Evolutionary conservation across 2,113 vertebrate genomes (phyloP).

Genomic region (Puntigrus tetrazona): DNA sequence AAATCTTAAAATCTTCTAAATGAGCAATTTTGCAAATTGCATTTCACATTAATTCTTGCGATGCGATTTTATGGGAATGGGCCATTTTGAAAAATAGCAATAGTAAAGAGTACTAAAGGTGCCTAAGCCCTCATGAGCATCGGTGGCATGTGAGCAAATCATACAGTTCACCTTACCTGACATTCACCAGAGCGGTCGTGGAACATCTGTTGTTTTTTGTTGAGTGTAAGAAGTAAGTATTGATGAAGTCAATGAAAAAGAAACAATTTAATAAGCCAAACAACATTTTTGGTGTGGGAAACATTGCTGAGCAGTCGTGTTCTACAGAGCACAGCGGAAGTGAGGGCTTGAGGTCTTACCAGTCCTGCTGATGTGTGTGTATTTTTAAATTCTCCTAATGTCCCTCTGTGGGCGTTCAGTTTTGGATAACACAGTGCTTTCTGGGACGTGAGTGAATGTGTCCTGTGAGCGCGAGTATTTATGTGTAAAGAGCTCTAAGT

Average conservation of each 20-base stretch:
- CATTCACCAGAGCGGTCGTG: background rate
- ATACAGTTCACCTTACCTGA: background rate
- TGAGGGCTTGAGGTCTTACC: conserved; percentile 52
- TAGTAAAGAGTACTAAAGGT: background rate
- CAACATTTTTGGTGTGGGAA: conserved; percentile 63
- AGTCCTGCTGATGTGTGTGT: conserved; percentile 65
- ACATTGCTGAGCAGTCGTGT: conserved; percentile 62
- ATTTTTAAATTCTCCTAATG: conserved; percentile 70
- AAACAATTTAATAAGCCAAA: conserved; percentile 63
- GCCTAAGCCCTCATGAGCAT: background rate
- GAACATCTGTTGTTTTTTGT: conserved; percentile 13
- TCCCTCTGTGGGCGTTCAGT: conserved; percentile 68
- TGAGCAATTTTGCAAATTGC: background rate
- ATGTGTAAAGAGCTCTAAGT: conserved; percentile 2
- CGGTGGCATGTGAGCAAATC: background rate
- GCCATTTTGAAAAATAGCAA: background rate
- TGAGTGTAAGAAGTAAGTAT: conserved; percentile 49
- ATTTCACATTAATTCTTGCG: background rate
- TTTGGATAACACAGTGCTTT: conserved; percentile 60
- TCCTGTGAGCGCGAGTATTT: conserved; percentile 25
- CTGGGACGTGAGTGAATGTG: conserved; percentile 63
- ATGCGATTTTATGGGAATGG: background rate
- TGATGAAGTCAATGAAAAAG: conserved; percentile 21
- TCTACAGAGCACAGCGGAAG: conserved; percentile 58
- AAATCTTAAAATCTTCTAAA: too few relatives aligned